A percentile compares a stretch with the other conserved stretches of the same genome.
These are phyloP conservation scores for Dryobates pubescens DNA, from an alignment of 2,797 vertebrate species.

Conservation along the genomic window DNA sequence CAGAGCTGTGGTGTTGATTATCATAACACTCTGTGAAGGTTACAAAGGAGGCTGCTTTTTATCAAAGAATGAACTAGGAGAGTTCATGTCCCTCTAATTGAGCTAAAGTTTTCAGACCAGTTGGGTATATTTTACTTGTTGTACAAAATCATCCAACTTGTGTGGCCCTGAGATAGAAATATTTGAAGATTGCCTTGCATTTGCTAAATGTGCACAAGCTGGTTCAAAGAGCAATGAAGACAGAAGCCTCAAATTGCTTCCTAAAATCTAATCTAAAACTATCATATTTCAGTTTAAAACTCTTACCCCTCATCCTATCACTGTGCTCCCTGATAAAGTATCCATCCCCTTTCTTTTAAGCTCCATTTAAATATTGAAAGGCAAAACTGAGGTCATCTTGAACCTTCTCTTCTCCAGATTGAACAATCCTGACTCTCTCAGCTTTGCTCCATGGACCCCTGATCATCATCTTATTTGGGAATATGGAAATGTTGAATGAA, in stretches of 20 bases:
- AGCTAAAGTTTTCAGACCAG: constrained; percentile 12
- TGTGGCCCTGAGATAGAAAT: not conserved
- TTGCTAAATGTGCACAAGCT: not conserved
- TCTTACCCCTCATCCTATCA: no score
- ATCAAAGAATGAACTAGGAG: not conserved
- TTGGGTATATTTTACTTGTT: constrained; percentile 15
- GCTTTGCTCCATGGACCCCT: no score
- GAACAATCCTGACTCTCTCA: no score
- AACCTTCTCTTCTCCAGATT: no score
- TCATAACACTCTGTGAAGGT: not conserved
- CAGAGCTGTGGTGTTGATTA: constrained; percentile 31
- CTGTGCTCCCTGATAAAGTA: no score
- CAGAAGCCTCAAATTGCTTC: not conserved
- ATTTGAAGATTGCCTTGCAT: not conserved
- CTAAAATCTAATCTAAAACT: no score
- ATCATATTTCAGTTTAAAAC: no score
- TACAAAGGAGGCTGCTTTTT: constrained; percentile 16
- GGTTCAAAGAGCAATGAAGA: not conserved
- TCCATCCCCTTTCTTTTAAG: no score
- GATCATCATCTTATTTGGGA: no score
- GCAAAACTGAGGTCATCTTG: no score
- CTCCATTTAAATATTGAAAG: no score
- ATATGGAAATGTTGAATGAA: not conserved
- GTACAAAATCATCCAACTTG: not conserved
- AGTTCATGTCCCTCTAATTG: not conserved